Evolutionary conservation across 2,113 vertebrate species (phyloP), one percentile per base, ranked within the genome.

Genomic region (Cryptotis parvus): DNA sequence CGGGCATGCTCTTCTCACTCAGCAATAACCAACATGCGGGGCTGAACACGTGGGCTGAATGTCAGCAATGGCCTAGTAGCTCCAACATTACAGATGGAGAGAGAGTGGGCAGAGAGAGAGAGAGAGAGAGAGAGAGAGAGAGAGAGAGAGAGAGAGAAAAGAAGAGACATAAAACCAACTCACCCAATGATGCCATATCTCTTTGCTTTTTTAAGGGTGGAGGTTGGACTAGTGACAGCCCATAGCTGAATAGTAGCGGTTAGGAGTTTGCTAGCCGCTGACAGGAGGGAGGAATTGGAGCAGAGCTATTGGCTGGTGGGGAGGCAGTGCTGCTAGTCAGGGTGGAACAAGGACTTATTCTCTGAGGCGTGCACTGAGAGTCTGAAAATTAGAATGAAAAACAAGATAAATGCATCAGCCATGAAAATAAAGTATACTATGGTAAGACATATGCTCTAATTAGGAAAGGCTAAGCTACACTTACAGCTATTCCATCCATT

Each of bases 301-400:
- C 99, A 99, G 99, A 99, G 97, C 99, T 99, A 96, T 98, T 98
- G 95, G 99, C 99, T 0, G 99, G 99, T 3, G 99, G 99, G 0
- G 99, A 99, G 95, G 99, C 99, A 27, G 99, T 99, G 97, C 99
- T 99, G 98, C 99, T 99, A 95, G 99, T 99, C 97, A 99, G 96
- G 3, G 99, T 99, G 96, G 99, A 99, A 97, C 99, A 99, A 37
- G 99, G 99, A 96, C 99, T 99, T 98, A 99, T 99, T 97, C 99
- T 98, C 97, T 99, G 99, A n/a, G 78, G 98, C 99, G 94, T n/a
- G 97, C 20, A 98, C 97, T 29, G 99, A 98, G 94, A n/a, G 98
- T 98, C 99, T 99, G 97, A 79, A 55, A 1, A 94, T 0, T 1
- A 11, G 9, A 88, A 91, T 9, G 4, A 31, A 80, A 29, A 66